Base-by-base conservation (phyloP, 1,140 invertebrate species). In the Cotesia vestalis region DNA sequence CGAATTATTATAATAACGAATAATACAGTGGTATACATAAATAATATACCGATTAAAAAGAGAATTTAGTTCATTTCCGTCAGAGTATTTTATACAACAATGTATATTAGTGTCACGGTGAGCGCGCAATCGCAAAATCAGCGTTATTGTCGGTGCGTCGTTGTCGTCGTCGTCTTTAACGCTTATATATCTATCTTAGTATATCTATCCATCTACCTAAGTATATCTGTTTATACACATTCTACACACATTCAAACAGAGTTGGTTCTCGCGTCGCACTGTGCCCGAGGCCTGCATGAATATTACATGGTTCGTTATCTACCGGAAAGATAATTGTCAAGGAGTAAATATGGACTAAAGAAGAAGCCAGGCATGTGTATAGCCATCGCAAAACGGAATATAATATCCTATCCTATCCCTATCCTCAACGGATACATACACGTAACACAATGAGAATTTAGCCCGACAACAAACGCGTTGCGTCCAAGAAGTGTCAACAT, bases 321-420 rank as follows among this genome's bases (percentile, higher is more conserved):
- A 85, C 81, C 82, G 84, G 84, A 86, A 86, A 86, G 83, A 86
- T 86, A 86, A 86, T 86, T 86, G 84, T 86, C 85, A 84, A 86
- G 84, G 36, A 84, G 80, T 79, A 85, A 86, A 85, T 84, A 83
- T 80, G 80, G 77, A 68, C 70, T 79, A 84, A 86, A 80, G 85
- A 79, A 46, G 8, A 46, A 46, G 40, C 40, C 40, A 46, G 40
- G 40, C 40, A 46, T 46, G 11, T 46, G 40, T 46, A 46, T 46
- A 46, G 40, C 40, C 40, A 46, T 46, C 40, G 11, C 40, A 46
- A 46, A 46, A 46, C 5, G 40, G 40, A 46, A 46, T 46, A 46
- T 46, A 46, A 46, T 46, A 46, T 6, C 27, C 27, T 27, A 27
- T 27, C 27, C 27, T 27, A 27, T 27, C 27, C 27, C 27, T 27